Conservation (phyloP, 2,888 invertebrate genomes). For the Aphidius colemani region DNA sequence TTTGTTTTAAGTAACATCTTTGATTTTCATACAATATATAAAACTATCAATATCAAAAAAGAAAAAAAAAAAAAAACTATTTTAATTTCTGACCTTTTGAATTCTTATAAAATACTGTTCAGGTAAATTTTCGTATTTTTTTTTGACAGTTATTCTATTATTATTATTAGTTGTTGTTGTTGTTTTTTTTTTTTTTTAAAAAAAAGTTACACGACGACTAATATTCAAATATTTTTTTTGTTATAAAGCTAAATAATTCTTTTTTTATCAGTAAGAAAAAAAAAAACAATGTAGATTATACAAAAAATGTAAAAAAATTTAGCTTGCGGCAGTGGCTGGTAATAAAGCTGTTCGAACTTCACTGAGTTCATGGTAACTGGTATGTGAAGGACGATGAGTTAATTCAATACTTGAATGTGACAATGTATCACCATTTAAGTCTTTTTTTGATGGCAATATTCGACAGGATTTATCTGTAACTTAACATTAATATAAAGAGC, state of each 20-base stretch:
- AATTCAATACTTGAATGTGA: constrained; percentile 45
- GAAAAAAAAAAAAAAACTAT: background rate
- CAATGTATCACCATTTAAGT: constrained; percentile 42
- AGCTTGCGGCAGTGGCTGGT: constrained; percentile 52
- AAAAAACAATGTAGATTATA: constrained; percentile 5
- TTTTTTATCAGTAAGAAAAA: constrained; percentile 5
- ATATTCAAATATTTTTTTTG: background rate
- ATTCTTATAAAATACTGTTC: constrained; percentile 25
- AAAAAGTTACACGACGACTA: background rate
- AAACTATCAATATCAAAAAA: no score
- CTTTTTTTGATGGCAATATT: constrained; percentile 44
- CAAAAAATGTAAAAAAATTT: constrained; percentile 19
- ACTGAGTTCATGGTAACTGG: constrained; percentile 51
- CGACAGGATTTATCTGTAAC: constrained; percentile 47
- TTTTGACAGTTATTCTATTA: constrained; percentile 3
- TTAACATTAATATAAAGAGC: background rate
- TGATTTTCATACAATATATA: no score
- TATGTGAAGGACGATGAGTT: constrained; percentile 47
- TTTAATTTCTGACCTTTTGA: background rate
- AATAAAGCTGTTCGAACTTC: constrained; percentile 55
- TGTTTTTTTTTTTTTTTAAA: constrained; percentile 6
- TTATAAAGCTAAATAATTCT: constrained; percentile 1
- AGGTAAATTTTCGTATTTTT: constrained; percentile 20
- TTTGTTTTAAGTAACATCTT: no score
- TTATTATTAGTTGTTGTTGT: constrained; percentile 4